phyloP scores from a whole-genome alignment of 2,888 invertebrate genomes.

The Miltochrista miniata region DNA sequence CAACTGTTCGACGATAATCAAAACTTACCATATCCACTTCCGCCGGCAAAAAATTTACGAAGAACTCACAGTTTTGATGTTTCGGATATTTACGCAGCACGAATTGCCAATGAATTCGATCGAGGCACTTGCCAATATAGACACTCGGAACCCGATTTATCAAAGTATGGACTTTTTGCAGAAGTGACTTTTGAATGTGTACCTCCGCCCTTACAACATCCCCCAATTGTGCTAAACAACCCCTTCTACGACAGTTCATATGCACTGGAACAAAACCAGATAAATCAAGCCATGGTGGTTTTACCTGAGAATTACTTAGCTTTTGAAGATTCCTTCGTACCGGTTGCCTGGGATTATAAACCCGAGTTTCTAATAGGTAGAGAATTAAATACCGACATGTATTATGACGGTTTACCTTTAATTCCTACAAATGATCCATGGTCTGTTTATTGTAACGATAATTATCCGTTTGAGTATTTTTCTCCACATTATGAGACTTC shows the following conservation, averaged over 20 bases:
- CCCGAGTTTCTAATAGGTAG: slow-evolving; percentile 60
- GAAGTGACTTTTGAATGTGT: slow-evolving; percentile 66
- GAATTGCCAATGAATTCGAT: slow-evolving; percentile 53
- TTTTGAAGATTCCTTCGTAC: slow-evolving; percentile 81
- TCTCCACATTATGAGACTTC: slow-evolving; percentile 64
- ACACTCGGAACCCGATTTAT: slow-evolving; percentile 76
- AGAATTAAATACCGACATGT: slow-evolving; percentile 60
- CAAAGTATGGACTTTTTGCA: slow-evolving; percentile 70
- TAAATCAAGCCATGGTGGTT: slow-evolving; percentile 64
- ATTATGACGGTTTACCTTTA: slow-evolving; percentile 69
- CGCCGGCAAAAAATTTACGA: slow-evolving; percentile 57
- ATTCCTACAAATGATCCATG: slow-evolving; percentile 76
- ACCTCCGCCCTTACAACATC: slow-evolving; percentile 50
- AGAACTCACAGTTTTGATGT: slow-evolving; percentile 77
- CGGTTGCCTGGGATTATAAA: slow-evolving; percentile 68
- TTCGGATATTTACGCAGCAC: slow-evolving; percentile 64
- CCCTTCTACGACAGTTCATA: slow-evolving; percentile 78
- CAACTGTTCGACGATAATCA: slow-evolving; percentile 51
- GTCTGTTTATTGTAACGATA: slow-evolving; percentile 66
- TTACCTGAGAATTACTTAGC: slow-evolving; percentile 79
- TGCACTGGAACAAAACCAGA: slow-evolving; percentile 59
- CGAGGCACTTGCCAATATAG: slow-evolving; percentile 52
- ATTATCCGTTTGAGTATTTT: slow-evolving; percentile 66
- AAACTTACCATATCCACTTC: slow-evolving; percentile 48
- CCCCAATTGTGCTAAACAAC: slow-evolving; percentile 75